Conservation (phyloP, 2,113 vertebrate genomes). For the Daboia siamensis region DNA sequence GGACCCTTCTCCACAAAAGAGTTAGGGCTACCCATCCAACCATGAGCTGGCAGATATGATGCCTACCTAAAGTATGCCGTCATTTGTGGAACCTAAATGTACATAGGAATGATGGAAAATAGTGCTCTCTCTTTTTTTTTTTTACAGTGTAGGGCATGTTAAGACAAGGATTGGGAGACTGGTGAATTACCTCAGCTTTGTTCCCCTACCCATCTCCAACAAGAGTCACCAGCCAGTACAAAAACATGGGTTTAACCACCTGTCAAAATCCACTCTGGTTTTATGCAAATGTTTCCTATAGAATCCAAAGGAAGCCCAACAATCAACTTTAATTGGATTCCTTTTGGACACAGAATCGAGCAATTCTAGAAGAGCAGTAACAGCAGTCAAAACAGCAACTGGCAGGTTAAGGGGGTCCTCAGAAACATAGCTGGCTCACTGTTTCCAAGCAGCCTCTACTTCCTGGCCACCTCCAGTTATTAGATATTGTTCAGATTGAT, state of each 20-base stretch:
- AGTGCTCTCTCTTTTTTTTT: neutral
- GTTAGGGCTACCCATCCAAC: neutral
- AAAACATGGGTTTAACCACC: neutral
- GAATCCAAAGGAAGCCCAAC: neutral
- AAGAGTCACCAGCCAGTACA: neutral
- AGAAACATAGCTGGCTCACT: neutral
- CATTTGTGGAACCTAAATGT: neutral
- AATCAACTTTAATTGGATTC: neutral
- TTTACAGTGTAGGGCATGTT: neutral
- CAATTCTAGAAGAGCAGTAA: neutral
- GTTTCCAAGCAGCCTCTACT: neutral
- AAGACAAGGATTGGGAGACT: neutral
- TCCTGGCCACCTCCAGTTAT: neutral
- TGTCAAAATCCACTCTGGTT: neutral
- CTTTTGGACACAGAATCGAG: neutral
- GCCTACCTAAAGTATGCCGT: neutral
- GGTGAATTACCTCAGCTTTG: neutral
- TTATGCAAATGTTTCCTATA: neutral
- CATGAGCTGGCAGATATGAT: neutral
- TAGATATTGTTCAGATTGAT: neutral
- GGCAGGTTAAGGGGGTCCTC: neutral
- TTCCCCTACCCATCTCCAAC: neutral
- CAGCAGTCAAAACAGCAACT: neutral
- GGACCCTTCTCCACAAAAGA: neutral
- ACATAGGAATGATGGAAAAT: neutral